Percentiles rank a stretch among this genome's conserved stretches.
These are phyloP conservation scores for Galago senegalensis DNA, from an alignment of 2,797 vertebrate species.

Conservation along the genomic window DNA sequence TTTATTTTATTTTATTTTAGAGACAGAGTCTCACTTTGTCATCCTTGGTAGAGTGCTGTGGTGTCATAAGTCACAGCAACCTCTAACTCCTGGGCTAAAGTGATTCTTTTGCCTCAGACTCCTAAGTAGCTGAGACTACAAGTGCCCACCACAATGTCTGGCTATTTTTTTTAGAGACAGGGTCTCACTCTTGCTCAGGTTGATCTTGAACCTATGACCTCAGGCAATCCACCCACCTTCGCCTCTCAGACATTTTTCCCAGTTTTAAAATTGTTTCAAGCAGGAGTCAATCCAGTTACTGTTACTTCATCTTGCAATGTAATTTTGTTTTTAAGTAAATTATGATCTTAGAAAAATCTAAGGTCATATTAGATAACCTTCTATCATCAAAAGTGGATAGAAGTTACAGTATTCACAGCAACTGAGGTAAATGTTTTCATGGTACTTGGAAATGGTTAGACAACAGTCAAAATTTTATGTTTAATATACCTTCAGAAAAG, in stretches of 20 bases:
- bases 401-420: background rate
- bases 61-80: too few species aligned
- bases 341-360: background rate
- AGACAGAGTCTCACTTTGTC: too few species aligned
- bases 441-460: background rate
- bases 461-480: background rate
- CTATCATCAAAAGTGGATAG: background rate
- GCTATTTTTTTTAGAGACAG: too few species aligned
- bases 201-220: too few species aligned
- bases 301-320: background rate
- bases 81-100: too few species aligned
- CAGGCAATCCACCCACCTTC: too few species aligned
- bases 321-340: background rate
- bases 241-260: background rate
- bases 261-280: constrained; percentile 22
- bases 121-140: too few species aligned
- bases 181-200: too few species aligned
- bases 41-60: too few species aligned
- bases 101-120: too few species aligned
- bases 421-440: background rate
- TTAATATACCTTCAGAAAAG: background rate
- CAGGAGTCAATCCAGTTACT: background rate
- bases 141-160: too few species aligned
- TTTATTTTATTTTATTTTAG: too few species aligned
- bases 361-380: background rate